Evolutionary conservation across 2,797 vertebrate genomes (phyloP), one percentile per base, ranked within the genome.

Genomic region (Phoxinus dragarum): DNA sequence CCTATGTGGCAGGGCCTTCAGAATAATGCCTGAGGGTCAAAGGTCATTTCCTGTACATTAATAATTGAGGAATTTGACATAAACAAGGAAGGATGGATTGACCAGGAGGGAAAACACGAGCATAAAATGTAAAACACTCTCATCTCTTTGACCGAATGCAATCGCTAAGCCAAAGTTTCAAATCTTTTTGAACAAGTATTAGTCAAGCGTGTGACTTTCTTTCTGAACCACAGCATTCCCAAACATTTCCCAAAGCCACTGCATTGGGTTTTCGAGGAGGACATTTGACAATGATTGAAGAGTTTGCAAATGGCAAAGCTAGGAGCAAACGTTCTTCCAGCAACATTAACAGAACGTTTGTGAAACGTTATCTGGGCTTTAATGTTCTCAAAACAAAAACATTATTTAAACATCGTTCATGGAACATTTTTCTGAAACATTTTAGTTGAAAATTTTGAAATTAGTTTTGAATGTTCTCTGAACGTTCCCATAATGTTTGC

Each of bases 11-110:
- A 82, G 87, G 44, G 67, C 87, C 86, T 88, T 47, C 66, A 68
- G 81, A 86, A 92, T 91, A 92, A 93, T 92, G 90, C 84, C 69
- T 85, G 69, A 3, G 67, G 88, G 91, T 93, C 92, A 94, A 88
- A 93, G 93, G 91, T 93, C 90, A 94, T 88, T 94, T 94, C 94
- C 93, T 92, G 92, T 92, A 89, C 90, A 91, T 91, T 92, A 93
- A 93, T 92, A 88, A 91, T 89, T 90, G 85, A 77, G 80, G 71
- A 54, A 90, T 89, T 74, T 90, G 86, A 90, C 88, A 89, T 79
- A 69, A 74, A 73, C 81, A 80, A 86, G 75, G 75, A 75, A 67
- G 77, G 85, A 88, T 64, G 75, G 73, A 88, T 64, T 23, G 67
- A 73, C 56, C 61, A 7, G 16, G 27, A 49, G 40, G 64, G 16